These are phyloP conservation scores for Nymphalis polychloros DNA, from an alignment of 2,888 invertebrate species.

Conservation along the genomic window DNA sequence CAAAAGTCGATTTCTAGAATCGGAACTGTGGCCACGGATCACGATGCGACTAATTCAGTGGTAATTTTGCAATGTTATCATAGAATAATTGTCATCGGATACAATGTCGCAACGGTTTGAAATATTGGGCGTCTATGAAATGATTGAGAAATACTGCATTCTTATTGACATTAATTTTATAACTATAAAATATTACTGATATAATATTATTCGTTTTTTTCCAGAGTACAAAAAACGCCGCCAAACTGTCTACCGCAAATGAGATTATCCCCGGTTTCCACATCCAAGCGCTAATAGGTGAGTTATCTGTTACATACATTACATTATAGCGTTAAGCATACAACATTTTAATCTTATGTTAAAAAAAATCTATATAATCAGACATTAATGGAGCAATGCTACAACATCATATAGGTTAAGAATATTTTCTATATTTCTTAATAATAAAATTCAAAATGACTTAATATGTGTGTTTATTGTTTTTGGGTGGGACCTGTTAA, in stretches of 20 bases:
- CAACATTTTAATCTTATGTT: not conserved
- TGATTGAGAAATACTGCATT: slow-evolving; percentile 54
- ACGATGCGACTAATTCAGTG: slow-evolving; percentile 70
- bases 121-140: slow-evolving; percentile 63
- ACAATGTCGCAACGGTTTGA: slow-evolving; percentile 55
- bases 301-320: slow-evolving; percentile 40
- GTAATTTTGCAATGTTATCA: slow-evolving; percentile 61
- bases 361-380: not conserved
- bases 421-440: too few relatives aligned
- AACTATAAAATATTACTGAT: not conserved
- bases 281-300: slow-evolving; percentile 80
- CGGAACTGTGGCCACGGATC: slow-evolving; percentile 62
- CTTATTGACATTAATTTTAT: not conserved
- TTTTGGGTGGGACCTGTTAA: too few relatives aligned
- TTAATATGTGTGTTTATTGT: too few relatives aligned
- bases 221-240: slow-evolving; percentile 71
- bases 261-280: slow-evolving; percentile 75
- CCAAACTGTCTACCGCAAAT: slow-evolving; percentile 82
- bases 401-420: too few relatives aligned
- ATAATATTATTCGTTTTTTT: slow-evolving; percentile 44
- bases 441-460: too few relatives aligned
- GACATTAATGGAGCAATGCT: too few relatives aligned
- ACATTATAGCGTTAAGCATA: slow-evolving; percentile 1
- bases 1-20: slow-evolving; percentile 64
- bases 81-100: slow-evolving; percentile 63